Evolutionary conservation across 1,140 invertebrate genomes (phyloP).

Genomic region (Drosophila neocordata): DNA sequence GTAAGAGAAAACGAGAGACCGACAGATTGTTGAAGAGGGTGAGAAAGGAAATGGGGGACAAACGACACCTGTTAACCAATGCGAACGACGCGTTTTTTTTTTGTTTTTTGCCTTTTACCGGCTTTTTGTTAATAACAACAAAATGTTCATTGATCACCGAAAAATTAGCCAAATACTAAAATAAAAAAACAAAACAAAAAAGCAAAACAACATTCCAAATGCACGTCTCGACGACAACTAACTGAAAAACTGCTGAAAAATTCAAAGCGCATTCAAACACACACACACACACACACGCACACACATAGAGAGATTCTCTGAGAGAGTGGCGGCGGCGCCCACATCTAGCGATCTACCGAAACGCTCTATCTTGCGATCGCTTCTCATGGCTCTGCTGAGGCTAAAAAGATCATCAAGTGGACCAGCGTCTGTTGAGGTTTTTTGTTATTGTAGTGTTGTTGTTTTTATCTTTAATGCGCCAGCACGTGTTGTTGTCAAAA

Average conservation of each 20-base stretch:
- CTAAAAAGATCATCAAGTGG: constrained; percentile 13
- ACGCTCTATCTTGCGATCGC: constrained; percentile 1
- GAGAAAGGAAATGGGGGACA: not conserved
- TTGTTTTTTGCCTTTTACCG: not conserved
- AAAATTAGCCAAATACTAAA: constrained; percentile 11
- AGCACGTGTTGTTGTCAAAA: constrained; percentile 64
- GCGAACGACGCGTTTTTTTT: constrained; percentile 11
- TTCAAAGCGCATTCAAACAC: constrained; percentile 33
- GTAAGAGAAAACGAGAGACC: not conserved
- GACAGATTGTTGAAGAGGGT: not conserved
- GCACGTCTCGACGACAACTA: constrained; percentile 68
- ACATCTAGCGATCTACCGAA: not conserved
- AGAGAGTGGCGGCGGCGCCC: not conserved
- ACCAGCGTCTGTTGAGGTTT: constrained; percentile 8
- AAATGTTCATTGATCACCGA: constrained; percentile 1
- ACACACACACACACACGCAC: constrained; percentile 17
- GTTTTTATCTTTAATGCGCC: constrained; percentile 25
- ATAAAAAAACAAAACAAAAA: constrained; percentile 37
- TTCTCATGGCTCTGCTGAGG: not conserved
- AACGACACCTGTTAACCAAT: constrained; percentile 61
- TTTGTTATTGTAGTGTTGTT: not conserved
- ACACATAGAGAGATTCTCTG: not conserved
- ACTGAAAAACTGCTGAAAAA: constrained; percentile 56
- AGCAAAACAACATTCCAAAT: constrained; percentile 68
- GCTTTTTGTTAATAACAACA: not conserved